phyloP scores from a whole-genome alignment of 2,113 vertebrate species.

The Phyllopteryx taeniolatus region DNA sequence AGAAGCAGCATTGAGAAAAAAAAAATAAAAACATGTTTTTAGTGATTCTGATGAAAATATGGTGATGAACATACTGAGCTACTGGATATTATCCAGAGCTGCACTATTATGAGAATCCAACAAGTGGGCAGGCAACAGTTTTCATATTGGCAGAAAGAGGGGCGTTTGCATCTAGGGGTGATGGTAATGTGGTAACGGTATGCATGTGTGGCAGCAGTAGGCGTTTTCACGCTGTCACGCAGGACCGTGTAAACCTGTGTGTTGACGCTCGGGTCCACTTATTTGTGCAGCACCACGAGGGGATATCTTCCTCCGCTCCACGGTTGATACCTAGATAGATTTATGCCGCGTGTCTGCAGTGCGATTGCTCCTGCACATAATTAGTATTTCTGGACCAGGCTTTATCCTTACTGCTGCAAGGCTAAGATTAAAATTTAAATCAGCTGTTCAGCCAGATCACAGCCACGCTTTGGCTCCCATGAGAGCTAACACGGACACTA shows the following conservation, averaged over 20 bases:
- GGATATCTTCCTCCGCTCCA: slow-evolving; percentile 78
- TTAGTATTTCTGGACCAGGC: slow-evolving; percentile 63
- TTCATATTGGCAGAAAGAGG: slow-evolving; percentile 22
- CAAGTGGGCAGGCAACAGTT: slow-evolving; percentile 9
- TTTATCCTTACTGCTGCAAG: slow-evolving; percentile 75
- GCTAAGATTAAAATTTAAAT: slow-evolving; percentile 85
- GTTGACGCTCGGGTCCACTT: slow-evolving; percentile 83
- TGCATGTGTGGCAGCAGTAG: slow-evolving; percentile 19
- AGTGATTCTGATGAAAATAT: slow-evolving; percentile 47
- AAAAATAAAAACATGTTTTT: slow-evolving; percentile 35
- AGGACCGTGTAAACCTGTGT: slow-evolving; percentile 68
- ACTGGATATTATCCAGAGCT: slow-evolving; percentile 42
- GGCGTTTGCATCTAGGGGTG: slow-evolving; percentile 13
- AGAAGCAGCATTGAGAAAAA: slow-evolving; percentile 20
- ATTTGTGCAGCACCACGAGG: slow-evolving; percentile 84
- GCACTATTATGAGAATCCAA: slow-evolving; percentile 36
- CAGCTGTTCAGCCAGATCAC: slow-evolving; percentile 83
- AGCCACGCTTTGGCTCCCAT: slow-evolving; percentile 51
- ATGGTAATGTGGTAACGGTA: slow-evolving; percentile 41
- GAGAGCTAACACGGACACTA: slow-evolving; percentile 27
- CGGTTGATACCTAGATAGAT: slow-evolving; percentile 84
- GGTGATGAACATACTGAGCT: slow-evolving; percentile 57
- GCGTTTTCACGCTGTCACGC: slow-evolving; percentile 35
- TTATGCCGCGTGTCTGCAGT: slow-evolving; percentile 80
- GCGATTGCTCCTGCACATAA: slow-evolving; percentile 27